A percentile compares a stretch with the other conserved stretches of the same genome.
These are phyloP conservation scores for Gracilinanus agilis DNA, from an alignment of 2,113 vertebrate genomes.

Conservation along the genomic window DNA sequence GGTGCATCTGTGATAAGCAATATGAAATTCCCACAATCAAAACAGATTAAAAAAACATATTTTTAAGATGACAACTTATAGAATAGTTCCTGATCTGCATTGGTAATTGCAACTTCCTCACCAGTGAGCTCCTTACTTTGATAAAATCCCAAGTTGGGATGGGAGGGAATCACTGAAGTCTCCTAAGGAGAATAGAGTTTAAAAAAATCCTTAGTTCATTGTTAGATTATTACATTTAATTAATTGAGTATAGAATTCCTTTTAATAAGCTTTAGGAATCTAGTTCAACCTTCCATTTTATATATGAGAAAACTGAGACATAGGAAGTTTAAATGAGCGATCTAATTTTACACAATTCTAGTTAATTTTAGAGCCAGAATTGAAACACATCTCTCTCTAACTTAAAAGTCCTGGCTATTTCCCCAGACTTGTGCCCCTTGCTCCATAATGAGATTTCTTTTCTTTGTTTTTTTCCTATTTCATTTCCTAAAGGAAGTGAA, in stretches of 20 bases:
- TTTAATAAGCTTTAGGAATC: background rate
- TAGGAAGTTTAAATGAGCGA: background rate
- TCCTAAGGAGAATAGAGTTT: background rate
- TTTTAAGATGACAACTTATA: background rate
- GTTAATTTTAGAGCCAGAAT: no score
- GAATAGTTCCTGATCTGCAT: background rate
- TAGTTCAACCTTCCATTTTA: background rate
- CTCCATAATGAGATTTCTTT: background rate
- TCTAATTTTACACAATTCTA: background rate
- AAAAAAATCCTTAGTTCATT: background rate
- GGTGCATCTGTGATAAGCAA: constrained; percentile 78
- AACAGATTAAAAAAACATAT: background rate
- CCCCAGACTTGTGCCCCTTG: background rate
- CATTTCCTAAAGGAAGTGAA: no score
- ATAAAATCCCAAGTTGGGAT: background rate
- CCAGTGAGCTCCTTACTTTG: background rate
- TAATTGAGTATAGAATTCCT: background rate
- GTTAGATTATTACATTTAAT: background rate
- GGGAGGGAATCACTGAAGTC: background rate
- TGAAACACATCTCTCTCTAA: background rate
- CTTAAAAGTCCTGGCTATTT: background rate
- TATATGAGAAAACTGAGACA: background rate
- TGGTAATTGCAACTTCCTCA: background rate
- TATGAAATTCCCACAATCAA: constrained; percentile 66
- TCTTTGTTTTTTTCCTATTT: background rate